phyloP scores from a whole-genome alignment of 2,888 invertebrate species.

The Gastrophysa polygoni region DNA sequence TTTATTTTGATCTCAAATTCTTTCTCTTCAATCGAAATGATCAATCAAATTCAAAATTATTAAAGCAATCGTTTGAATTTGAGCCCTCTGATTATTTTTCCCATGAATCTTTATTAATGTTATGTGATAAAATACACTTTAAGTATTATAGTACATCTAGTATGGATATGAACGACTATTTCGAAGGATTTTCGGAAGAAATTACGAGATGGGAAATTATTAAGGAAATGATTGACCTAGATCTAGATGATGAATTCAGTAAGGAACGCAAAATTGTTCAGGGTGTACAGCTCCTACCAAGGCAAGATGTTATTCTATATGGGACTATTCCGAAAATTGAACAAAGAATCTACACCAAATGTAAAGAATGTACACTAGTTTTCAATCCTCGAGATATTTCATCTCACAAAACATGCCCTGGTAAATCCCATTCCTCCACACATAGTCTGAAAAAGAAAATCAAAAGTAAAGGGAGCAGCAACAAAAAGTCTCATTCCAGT shows the following conservation, averaged over 20 bases:
- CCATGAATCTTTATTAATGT: conserved; percentile 6
- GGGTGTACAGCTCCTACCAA: conserved; percentile 48
- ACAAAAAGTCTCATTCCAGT: conserved; percentile 42
- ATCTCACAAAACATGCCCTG: conserved; percentile 43
- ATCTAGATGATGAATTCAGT: conserved; percentile 27
- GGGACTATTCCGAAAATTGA: conserved; percentile 55
- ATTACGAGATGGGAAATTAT: conserved; percentile 38
- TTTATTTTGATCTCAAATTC: conserved; percentile 9
- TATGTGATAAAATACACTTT: conserved; percentile 17
- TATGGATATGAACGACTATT: conserved; percentile 33
- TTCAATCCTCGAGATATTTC: conserved; percentile 35
- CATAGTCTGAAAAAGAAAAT: conserved; percentile 49
- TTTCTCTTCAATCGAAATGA: not conserved
- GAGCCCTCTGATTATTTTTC: not conserved
- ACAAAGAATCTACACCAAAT: conserved; percentile 49
- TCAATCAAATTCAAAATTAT: not conserved
- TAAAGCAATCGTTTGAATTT: conserved; percentile 5
- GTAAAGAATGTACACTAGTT: conserved; percentile 49
- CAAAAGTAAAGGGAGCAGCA: conserved; percentile 49
- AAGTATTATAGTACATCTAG: conserved; percentile 13
- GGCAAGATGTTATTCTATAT: conserved; percentile 52
- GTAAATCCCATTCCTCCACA: conserved; percentile 36
- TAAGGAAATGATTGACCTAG: conserved; percentile 32
- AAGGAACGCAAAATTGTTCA: conserved; percentile 27
- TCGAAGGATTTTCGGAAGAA: conserved; percentile 36